phyloP scores from a whole-genome alignment of 2,797 vertebrate genomes.

The Ceryle rudis region DNA sequence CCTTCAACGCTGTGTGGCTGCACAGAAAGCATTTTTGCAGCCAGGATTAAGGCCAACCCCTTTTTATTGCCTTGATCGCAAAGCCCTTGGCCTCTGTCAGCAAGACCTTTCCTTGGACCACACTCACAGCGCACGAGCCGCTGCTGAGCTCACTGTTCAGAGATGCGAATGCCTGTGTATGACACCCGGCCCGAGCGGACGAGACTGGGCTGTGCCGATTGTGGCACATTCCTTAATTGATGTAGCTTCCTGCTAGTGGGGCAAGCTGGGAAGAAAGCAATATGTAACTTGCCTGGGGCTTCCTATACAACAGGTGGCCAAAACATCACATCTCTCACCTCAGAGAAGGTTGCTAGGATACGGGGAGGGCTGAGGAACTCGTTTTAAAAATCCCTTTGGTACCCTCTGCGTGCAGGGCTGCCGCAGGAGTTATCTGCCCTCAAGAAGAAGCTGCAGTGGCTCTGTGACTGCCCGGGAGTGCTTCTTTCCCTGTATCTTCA shows the following conservation, averaged over 20 bases:
- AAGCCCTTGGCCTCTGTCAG: not conserved
- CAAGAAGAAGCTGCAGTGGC: not conserved
- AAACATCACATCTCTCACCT: not conserved
- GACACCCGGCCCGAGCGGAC: rapidly evolving
- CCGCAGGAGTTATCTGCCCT: not conserved
- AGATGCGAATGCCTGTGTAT: rapidly evolving
- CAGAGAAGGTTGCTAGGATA: slow-evolving; percentile 57
- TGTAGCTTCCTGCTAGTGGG: rapidly evolving
- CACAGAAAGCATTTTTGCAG: not conserved
- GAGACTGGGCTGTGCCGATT: rapidly evolving
- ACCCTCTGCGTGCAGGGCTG: not conserved
- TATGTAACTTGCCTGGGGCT: not conserved
- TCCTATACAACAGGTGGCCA: slow-evolving; percentile 20
- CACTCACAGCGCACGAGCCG: rapidly evolving
- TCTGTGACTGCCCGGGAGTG: not conserved
- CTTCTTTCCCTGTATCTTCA: rapidly evolving
- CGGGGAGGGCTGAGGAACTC: not conserved
- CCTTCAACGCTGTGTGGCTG: not conserved
- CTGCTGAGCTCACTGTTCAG: not conserved
- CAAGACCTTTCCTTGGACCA: not conserved
- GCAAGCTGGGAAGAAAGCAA: not conserved
- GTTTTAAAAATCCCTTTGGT: not conserved
- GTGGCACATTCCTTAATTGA: not conserved
- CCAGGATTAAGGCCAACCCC: not conserved
- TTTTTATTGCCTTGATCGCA: not conserved